Evolutionary conservation across 2,888 invertebrate genomes (phyloP).

Genomic region (Parasteatoda lunata): DNA sequence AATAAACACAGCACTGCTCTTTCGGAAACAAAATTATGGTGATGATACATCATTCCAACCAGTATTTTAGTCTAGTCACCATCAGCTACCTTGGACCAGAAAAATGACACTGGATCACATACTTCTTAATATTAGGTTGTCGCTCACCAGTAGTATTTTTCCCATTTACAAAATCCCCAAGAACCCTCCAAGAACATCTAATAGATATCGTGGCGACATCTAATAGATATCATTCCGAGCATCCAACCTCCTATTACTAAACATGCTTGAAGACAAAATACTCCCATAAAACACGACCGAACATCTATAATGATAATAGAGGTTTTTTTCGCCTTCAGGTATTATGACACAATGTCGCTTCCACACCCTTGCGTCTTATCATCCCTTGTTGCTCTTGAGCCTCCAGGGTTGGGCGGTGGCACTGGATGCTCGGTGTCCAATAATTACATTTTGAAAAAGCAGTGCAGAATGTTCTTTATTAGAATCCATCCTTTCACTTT

Average conservation of each 20-base stretch:
- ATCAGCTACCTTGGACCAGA: no score
- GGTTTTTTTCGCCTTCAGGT: neutral
- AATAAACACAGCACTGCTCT: no score
- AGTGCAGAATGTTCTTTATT: constrained; percentile 51
- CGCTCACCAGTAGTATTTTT: no score
- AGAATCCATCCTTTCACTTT: constrained; percentile 58
- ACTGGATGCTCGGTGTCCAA: constrained; percentile 16
- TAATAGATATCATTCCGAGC: neutral
- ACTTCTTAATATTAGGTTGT: no score
- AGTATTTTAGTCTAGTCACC: no score
- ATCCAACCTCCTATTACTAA: constrained; percentile 8
- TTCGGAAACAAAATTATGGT: no score
- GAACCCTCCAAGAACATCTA: neutral
- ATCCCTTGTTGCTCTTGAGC: constrained; percentile 23
- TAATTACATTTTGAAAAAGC: constrained; percentile 43
- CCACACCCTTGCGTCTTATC: constrained; percentile 30
- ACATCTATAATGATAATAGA: constrained; percentile 37
- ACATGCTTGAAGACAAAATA: constrained; percentile 16
- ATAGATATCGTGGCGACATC: neutral
- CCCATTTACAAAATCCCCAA: no score
- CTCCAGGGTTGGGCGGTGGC: constrained; percentile 50
- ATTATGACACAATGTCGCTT: constrained; percentile 26
- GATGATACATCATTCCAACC: no score
- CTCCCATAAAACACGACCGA: constrained; percentile 46
- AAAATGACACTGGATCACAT: no score